These are phyloP conservation scores for Gallinago solitaria DNA, from an alignment of 2,797 vertebrate species.

Conservation along the genomic window DNA sequence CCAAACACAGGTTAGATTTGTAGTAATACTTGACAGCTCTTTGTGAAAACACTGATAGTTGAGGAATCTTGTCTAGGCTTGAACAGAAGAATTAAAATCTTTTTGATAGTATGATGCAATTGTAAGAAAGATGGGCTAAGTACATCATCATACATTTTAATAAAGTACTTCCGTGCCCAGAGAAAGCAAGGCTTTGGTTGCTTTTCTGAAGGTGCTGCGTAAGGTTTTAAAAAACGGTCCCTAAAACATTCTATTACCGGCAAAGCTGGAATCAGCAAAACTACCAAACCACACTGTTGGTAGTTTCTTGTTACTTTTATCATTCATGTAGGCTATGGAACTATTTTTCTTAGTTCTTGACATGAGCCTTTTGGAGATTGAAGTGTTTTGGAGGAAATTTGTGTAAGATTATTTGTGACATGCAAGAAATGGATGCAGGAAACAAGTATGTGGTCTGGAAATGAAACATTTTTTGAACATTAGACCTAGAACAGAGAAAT, in stretches of 20 bases:
- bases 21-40: not conserved
- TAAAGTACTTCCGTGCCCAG: not conserved
- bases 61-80: not conserved
- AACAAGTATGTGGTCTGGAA: not conserved
- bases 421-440: not conserved
- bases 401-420: not conserved
- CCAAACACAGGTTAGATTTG: not conserved
- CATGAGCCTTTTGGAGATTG: not conserved
- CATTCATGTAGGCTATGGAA: fast-evolving
- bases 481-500: not conserved
- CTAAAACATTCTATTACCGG: not conserved
- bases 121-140: not conserved
- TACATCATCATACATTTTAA: not conserved
- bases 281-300: not conserved
- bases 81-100: not conserved
- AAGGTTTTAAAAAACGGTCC: not conserved
- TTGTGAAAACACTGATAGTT: not conserved
- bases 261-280: not conserved
- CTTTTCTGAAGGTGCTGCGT: not conserved
- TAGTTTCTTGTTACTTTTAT: not conserved
- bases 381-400: not conserved
- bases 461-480: not conserved
- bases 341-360: not conserved
- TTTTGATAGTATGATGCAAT: not conserved
- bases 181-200: not conserved